Base-by-base conservation (phyloP, 1,140 invertebrate species). In the Euschistus heros region DNA sequence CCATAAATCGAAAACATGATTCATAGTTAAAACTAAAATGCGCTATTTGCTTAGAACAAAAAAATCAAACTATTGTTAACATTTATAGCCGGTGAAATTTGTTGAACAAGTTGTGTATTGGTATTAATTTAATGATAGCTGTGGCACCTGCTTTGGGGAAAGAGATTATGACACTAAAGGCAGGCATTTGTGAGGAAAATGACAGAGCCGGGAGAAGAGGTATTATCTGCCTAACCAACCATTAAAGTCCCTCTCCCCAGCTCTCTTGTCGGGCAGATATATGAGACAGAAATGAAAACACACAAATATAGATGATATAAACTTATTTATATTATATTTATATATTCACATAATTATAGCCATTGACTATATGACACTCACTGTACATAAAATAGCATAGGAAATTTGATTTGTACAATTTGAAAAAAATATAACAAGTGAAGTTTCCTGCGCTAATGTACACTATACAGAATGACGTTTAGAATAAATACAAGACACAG, bases 181-280 rank as follows among this genome's bases (percentile, higher is more conserved):
- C 47, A 13, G 5, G 47, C n/a, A 50, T 20, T 50, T 50, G n/a
- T 20, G 22, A 50, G 22, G 47, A 14, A 50, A 50, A 50, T 50
- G 47, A 50, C 94, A 98, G 66, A 80, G 80, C 52, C 78, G 90
- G 94, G 76, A 77, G 84, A 84, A 59, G 13, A n/a, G 20, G 2
- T 26, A 5, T 59, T 59, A 22, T 24, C 55, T 59, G 17, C 30
- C 30, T 59, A 33, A 27, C 55, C 55, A 24, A n/a, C 24, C 55
- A 33, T 59, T 59, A 59, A 59, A 59, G 55, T 59, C 55, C 24
- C 55, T 33, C 18, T n/a, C 17, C 18, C 4, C 2, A 10, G 26
- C 26, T 18, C n/a, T 5, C 20, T 24, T 22, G 26, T 22, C n/a
- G 26, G 17, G 7, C 17, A 6, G 55, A 24, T n/a, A 22, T 26